A percentile compares a stretch with the other conserved stretches of the same genome.
These are phyloP conservation scores for Smutsia temminckii DNA, from an alignment of 2,797 vertebrate species.

Conservation along the genomic window DNA sequence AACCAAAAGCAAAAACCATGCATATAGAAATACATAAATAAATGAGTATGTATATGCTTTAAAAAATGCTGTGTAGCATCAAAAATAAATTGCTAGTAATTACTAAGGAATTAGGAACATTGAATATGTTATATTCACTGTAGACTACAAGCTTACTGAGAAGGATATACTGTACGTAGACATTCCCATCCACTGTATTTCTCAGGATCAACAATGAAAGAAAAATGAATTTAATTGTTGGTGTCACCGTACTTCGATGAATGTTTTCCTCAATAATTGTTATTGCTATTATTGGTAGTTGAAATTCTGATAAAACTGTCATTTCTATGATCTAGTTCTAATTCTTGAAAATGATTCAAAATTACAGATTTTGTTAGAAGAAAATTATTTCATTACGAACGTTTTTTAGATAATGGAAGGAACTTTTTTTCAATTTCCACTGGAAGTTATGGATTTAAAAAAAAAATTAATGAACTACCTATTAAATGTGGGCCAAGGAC, in stretches of 20 bases:
- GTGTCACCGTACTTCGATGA: background rate
- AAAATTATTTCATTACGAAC: background rate
- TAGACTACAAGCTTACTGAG: background rate
- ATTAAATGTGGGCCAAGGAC: background rate
- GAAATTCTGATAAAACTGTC: background rate
- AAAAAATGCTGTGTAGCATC: background rate
- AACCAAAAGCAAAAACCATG: too few species aligned
- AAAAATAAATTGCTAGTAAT: background rate
- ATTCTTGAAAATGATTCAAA: background rate
- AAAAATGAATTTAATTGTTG: background rate
- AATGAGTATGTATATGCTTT: background rate
- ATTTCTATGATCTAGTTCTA: background rate
- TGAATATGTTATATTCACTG: background rate
- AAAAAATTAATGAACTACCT: background rate
- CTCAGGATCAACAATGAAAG: background rate
- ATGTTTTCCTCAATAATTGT: background rate
- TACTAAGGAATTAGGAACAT: background rate
- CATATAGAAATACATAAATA: too few species aligned
- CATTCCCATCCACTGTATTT: background rate
- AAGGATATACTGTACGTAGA: background rate
- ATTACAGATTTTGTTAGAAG: background rate
- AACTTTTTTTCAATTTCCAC: background rate
- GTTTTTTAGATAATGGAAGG: background rate
- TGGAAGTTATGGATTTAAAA: background rate
- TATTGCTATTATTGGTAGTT: background rate